Evolutionary conservation across 2,113 vertebrate species (phyloP).

Genomic region (Clarias magur): DNA sequence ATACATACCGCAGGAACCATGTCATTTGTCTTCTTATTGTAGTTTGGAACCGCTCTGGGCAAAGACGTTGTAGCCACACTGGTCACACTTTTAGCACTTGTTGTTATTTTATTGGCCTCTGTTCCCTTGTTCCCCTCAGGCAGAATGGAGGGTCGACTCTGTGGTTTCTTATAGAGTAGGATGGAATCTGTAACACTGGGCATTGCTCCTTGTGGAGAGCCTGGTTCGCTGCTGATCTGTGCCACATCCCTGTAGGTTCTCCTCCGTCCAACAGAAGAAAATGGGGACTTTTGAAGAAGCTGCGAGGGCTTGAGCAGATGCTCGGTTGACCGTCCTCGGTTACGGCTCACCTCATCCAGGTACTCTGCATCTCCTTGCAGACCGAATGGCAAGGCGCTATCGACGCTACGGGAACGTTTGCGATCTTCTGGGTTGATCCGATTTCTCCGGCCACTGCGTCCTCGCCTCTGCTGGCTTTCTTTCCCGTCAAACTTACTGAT

Average conservation of each 20-base stretch:
- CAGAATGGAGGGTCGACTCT: constrained; percentile 62
- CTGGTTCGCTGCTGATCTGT: constrained; percentile 61
- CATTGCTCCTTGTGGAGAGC: constrained; percentile 67
- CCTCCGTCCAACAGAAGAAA: constrained; percentile 56
- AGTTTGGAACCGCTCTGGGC: constrained; percentile 47
- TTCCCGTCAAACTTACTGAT: constrained; percentile 92
- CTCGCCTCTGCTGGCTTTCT: constrained; percentile 78
- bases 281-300: constrained; percentile 73
- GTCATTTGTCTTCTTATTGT: constrained; percentile 57
- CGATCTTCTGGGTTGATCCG: constrained; percentile 86
- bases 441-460: constrained; percentile 82
- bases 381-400: constrained; percentile 81
- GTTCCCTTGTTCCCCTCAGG: constrained; percentile 58
- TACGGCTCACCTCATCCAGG: constrained; percentile 71
- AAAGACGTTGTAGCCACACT: constrained; percentile 53
- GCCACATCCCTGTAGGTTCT: constrained; percentile 49
- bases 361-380: constrained; percentile 66
- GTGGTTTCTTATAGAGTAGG: constrained; percentile 59
- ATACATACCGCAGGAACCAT: constrained; percentile 67
- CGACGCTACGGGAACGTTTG: constrained; percentile 88
- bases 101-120: constrained; percentile 49
- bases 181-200: constrained; percentile 56
- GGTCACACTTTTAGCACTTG: constrained; percentile 49
- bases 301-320: constrained; percentile 84
- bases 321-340: constrained; percentile 80